phyloP scores from a whole-genome alignment of 2,113 vertebrate genomes.

The Anarhynchus alexandrinus region DNA sequence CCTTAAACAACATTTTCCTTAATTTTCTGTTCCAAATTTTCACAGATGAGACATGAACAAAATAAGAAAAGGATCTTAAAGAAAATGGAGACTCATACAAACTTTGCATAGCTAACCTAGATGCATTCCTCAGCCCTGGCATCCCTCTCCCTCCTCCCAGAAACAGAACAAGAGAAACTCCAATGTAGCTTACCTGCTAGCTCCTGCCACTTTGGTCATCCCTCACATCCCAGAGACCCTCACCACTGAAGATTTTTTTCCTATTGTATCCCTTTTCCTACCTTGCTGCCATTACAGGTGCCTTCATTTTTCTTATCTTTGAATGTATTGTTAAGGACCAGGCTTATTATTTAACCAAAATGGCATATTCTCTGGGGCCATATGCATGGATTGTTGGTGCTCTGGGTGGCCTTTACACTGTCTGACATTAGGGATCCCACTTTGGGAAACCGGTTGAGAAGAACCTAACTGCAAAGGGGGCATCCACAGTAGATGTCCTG shows the following conservation, averaged over 20 bases:
- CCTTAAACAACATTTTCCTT: not conserved
- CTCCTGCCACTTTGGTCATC: not conserved
- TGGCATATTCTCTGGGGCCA: not conserved
- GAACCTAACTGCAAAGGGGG: not conserved
- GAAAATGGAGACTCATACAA: not conserved
- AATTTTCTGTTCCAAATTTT: not conserved
- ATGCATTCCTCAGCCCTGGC: not conserved
- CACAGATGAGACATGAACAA: not conserved
- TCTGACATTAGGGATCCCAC: not conserved
- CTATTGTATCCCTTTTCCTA: not conserved
- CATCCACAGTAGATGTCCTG: not conserved
- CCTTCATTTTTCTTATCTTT: not conserved
- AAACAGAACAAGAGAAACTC: not conserved
- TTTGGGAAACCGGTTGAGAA: not conserved
- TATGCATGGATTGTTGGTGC: not conserved
- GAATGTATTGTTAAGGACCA: not conserved
- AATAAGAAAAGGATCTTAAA: not conserved
- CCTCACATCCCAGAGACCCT: not conserved
- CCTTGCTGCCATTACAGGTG: not conserved
- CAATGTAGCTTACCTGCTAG: not conserved
- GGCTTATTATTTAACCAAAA: not conserved
- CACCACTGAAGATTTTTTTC: not conserved
- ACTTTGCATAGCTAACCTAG: not conserved
- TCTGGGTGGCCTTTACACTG: not conserved
- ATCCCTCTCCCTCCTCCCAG: not conserved